These are phyloP conservation scores for Alfaro cultratus DNA, from an alignment of 2,797 vertebrate genomes.

Conservation along the genomic window DNA sequence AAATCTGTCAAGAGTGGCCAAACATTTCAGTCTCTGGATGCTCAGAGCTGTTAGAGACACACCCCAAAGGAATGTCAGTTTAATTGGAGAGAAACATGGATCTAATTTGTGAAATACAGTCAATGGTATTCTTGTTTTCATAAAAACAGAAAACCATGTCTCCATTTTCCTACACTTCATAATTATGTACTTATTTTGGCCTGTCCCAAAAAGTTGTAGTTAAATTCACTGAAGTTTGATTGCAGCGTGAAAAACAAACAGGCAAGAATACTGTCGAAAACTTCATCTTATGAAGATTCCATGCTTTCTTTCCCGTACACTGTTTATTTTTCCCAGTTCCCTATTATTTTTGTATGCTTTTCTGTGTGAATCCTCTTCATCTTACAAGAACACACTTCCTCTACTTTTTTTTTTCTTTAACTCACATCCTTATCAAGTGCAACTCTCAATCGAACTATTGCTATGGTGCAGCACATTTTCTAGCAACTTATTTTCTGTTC, in stretches of 20 bases:
- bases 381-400: constrained; percentile 42
- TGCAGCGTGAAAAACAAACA: not conserved
- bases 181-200: not conserved
- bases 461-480: constrained; percentile 48
- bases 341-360: constrained; percentile 21
- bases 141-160: not conserved
- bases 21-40: not conserved
- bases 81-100: not conserved
- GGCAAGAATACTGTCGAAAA: not conserved
- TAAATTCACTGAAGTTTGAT: not conserved
- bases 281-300: not conserved
- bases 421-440: constrained; percentile 61
- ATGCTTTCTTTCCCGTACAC: not conserved
- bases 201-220: not conserved
- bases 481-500: constrained; percentile 40
- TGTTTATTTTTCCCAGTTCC: not conserved
- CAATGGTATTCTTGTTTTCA: not conserved
- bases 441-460: constrained; percentile 68
- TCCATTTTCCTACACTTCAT: not conserved
- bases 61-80: not conserved
- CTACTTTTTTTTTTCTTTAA: constrained; percentile 18
- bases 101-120: not conserved
- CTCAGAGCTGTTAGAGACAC: not conserved
- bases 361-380: constrained; percentile 36
- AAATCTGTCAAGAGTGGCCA: not conserved